phyloP scores from a whole-genome alignment of 2,113 vertebrate species.

The Scomber scombrus region DNA sequence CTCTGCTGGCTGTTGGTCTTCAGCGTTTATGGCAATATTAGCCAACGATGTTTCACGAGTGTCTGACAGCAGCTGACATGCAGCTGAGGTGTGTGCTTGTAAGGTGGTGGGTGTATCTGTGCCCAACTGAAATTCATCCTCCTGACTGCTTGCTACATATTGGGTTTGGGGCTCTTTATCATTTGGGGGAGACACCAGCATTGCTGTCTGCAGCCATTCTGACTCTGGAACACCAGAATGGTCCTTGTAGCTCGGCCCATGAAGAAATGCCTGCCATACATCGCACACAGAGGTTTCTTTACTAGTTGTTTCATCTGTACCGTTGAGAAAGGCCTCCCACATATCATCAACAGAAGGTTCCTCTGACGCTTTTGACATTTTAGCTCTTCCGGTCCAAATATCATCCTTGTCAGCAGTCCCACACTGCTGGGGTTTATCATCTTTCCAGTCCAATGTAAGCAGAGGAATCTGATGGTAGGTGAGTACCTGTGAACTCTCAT shows the following conservation, averaged over 20 bases:
- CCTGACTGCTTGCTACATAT: conserved; percentile 36
- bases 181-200: conserved; percentile 66
- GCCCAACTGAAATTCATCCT: conserved; percentile 40
- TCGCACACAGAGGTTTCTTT: conserved; percentile 63
- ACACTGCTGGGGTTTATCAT: conserved; percentile 35
- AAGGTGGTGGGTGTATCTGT: conserved; percentile 31
- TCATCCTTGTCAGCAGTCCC: conserved; percentile 41
- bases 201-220: conserved; percentile 78
- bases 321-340: conserved; percentile 65
- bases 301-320: conserved; percentile 31
- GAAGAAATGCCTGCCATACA: conserved; percentile 76
- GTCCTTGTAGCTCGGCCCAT: conserved; percentile 44
- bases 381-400: conserved; percentile 26
- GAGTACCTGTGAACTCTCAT: conserved; percentile 56
- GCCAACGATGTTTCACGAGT: conserved; percentile 26
- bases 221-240: conserved; percentile 67
- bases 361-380: conserved; percentile 44
- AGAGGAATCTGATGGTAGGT: conserved; percentile 82
- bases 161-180: conserved; percentile 41
- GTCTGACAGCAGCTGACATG: conserved; percentile 60
- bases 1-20: conserved; percentile 49
- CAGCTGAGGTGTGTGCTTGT: conserved; percentile 32
- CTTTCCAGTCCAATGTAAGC: conserved; percentile 74
- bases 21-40: conserved; percentile 40
- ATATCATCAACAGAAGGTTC: conserved; percentile 54